A percentile compares a stretch with the other conserved stretches of the same genome.
These are phyloP conservation scores for Nomada hirtipes DNA, from an alignment of 2,888 invertebrate genomes.

Conservation along the genomic window DNA sequence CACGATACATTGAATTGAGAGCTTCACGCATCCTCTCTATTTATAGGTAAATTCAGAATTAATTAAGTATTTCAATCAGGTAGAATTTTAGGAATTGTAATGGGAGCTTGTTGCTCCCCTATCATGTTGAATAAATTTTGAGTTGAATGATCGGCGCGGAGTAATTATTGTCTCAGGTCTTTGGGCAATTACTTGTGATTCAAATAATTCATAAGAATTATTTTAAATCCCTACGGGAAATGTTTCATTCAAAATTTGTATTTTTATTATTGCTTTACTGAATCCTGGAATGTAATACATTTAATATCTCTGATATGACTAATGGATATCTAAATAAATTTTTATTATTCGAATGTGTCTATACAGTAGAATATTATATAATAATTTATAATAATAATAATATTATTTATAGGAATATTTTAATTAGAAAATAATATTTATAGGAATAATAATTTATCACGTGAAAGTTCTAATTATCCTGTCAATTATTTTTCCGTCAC, in stretches of 20 bases:
- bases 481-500: constrained; percentile 66
- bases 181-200: neutral
- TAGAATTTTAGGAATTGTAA: constrained; percentile 34
- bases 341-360: no score
- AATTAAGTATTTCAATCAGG: constrained; percentile 77
- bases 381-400: no score
- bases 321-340: no score
- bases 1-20: constrained; percentile 42
- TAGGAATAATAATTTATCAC: neutral
- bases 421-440: no score
- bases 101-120: constrained; percentile 48
- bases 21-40: constrained; percentile 42
- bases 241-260: neutral
- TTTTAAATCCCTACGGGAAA: neutral
- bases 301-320: no score
- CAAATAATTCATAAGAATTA: neutral
- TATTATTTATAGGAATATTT: no score
- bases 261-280: neutral
- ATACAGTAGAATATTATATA: no score
- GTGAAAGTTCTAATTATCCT: neutral
- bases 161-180: constrained; percentile 53
- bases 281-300: no score
- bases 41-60: constrained; percentile 71
- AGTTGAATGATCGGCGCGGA: constrained; percentile 11
- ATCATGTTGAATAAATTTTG: constrained; percentile 54